Evolutionary conservation across 1,140 invertebrate genomes (phyloP), one percentile per base, ranked within the genome.

Genomic region (Lucilia cuprina): DNA sequence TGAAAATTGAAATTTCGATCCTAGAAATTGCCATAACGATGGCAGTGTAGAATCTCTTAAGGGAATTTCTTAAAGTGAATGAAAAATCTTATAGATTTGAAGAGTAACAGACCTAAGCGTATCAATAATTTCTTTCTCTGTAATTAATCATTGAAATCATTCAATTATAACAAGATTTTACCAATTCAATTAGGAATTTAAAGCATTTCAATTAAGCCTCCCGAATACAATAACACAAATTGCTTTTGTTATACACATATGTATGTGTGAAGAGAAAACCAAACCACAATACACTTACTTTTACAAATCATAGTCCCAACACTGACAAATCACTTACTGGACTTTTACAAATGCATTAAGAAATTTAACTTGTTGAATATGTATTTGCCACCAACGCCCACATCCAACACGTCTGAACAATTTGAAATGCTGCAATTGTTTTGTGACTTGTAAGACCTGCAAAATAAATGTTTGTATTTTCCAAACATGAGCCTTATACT

Each of bases 181-280:
- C n/a, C 77, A 80, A 49, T 80, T 80, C 77, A 80, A 78, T 78
- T 78, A 78, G 19, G 77, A 80, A 80, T 80, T 80, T 80, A 80
- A 80, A 80, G 47, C 9, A 80, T 50, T 49, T 80, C 19, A 41
- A 41, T 41, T n/a, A 41, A 19, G 9, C n/a, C 9, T 9, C 17
- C 41, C 35, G 25, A 49, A 41, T 10, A 8, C 74, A 13, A 77
- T 2, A 41, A 49, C 41, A n/a, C 41, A n/a, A n/a, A 21, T 80
- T 80, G 35, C 13, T 49, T 12, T 49, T 80, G 50, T 55, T 55
- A 12, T 49, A n/a, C n/a, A n/a, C n/a, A 14, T 14, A 49, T 49
- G 49, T 49, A 49, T 49, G 49, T 55, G 17, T 55, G 50, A 55
- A 55, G 17, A 17, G 50, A 55, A 55, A 55, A 55, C 50, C 50